Conservation (phyloP, 2,113 vertebrate species). For the Rhineura floridana region DNA sequence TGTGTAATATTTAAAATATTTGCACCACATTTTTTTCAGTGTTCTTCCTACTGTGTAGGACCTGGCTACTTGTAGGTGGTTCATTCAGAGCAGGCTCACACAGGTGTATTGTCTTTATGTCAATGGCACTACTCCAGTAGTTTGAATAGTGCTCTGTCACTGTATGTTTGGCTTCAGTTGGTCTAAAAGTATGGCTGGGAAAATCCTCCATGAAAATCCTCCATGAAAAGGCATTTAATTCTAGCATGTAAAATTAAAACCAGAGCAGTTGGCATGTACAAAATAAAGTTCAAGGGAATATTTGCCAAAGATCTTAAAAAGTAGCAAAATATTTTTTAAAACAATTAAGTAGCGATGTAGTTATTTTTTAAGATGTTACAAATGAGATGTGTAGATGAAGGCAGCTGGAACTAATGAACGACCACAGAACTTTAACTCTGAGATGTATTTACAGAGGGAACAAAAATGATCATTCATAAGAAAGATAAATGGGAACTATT, state of each 20-base stretch:
- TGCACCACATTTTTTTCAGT: slow-evolving; percentile 27
- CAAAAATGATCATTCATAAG: slow-evolving; percentile 5
- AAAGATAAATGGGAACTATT: background rate
- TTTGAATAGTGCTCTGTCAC: background rate
- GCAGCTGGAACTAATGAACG: background rate
- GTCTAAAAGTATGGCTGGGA: slow-evolving; percentile 22
- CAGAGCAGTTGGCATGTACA: background rate
- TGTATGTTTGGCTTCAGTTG: slow-evolving; percentile 32
- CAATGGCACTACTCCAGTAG: background rate
- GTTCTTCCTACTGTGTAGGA: slow-evolving; percentile 66
- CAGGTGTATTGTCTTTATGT: background rate
- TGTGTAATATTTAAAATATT: slow-evolving; percentile 29
- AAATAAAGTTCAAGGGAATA: slow-evolving; percentile 47
- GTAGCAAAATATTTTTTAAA: slow-evolving; percentile 9
- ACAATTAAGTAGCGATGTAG: background rate
- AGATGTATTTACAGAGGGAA: slow-evolving; percentile 54
- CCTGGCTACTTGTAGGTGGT: slow-evolving; percentile 14
- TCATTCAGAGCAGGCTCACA: background rate
- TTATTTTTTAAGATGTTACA: slow-evolving; percentile 51
- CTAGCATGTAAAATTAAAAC: slow-evolving; percentile 20
- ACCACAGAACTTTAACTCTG: background rate
- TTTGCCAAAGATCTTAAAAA: slow-evolving; percentile 55
- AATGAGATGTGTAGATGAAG: slow-evolving; percentile 14
- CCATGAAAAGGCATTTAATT: background rate
- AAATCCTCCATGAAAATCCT: background rate